A percentile compares a stretch with the other conserved stretches of the same genome.
Conservation (phyloP, 2,888 invertebrate genomes). For the Tryphoninae sp. region DNA sequence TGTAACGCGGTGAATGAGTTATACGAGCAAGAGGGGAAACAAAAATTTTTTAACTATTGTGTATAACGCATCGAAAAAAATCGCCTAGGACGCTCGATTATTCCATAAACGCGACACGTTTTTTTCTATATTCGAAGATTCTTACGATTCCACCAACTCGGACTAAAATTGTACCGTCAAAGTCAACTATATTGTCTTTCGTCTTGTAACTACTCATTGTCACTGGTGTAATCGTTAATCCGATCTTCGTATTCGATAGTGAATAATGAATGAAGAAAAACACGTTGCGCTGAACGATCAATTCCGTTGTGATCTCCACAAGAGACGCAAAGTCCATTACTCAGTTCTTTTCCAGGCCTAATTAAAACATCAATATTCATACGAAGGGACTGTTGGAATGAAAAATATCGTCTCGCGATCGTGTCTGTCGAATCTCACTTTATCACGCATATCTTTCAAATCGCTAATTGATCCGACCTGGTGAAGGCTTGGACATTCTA, state of each 20-base stretch:
- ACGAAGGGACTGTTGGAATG: conserved; percentile 12
- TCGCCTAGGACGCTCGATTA: conserved; percentile 47
- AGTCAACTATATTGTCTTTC: conserved; percentile 30
- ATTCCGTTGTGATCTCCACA: conserved; percentile 12
- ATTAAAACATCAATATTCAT: conserved; percentile 8
- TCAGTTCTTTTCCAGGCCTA: conserved; percentile 51
- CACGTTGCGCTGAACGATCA: conserved; percentile 10
- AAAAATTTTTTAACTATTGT: conserved; percentile 44
- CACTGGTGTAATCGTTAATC: conserved; percentile 49
- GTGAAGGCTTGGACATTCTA: conserved; percentile 15
- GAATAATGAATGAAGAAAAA: conserved; percentile 27
- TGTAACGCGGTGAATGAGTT: neutral
- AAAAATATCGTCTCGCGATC: neutral
- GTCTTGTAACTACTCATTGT: conserved; percentile 49
- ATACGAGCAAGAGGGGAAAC: neutral
- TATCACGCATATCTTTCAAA: conserved; percentile 26
- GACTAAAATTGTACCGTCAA: conserved; percentile 24
- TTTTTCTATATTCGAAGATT: conserved; percentile 48
- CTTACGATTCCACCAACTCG: conserved; percentile 36
- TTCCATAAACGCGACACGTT: conserved; percentile 44
- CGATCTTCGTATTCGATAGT: conserved; percentile 54
- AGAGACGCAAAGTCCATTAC: conserved; percentile 18
- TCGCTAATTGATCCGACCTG: neutral
- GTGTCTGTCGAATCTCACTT: conserved; percentile 17
- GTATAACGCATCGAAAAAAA: conserved; percentile 48